Evolutionary conservation across 2,113 vertebrate species (phyloP), one percentile per base, ranked within the genome.

Genomic region (Cebus imitator): DNA sequence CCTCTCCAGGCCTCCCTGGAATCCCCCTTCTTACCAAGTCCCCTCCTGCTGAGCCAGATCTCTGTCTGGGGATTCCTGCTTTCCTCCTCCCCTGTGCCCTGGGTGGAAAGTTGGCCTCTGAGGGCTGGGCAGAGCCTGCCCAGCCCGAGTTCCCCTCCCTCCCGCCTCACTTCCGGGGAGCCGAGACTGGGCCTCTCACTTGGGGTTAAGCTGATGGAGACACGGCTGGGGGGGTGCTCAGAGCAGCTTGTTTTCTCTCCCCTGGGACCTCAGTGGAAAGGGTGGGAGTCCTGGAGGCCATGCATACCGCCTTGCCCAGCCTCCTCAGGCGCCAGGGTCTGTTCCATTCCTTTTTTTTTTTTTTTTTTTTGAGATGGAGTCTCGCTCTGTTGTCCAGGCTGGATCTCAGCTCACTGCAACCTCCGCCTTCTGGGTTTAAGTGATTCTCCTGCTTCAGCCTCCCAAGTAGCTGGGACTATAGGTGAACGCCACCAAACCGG

Each of bases 71-170:
- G n/a, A 50, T 2, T 14, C 30, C 50, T 37, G 4, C 17, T 64
- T 43, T 35, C 16, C 23, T 64, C 76, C 37, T 43, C 68, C 58
- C 37, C 58, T 35, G 7, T n/a, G 35, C 14, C 25, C n/a, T 66
- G 32, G 13, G 16, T 17, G 6, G 81, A 35, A 43, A 57, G 35
- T 23, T 18, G 25, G 17, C 52, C 6, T 73, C 25, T 6, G 25
- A 55, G 7, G 37, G 6, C 2, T 43, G 6, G 25, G 45, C 3
- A 40, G 61, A 66, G 14, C 27, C 52, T 50, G 45, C 52, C 84
- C 3, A 4, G 50, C 3, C 12, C 16, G n/a, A 85, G 76, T 16
- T 20, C 5, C 61, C 35, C 45, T 0, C 7, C 57, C 1, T 8
- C 50, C 1, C 3, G 58, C 55, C 80, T 32, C 43, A 4, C 45